Evolutionary conservation across 2,888 invertebrate species (phyloP).

Genomic region (Smittia aterrima): DNA sequence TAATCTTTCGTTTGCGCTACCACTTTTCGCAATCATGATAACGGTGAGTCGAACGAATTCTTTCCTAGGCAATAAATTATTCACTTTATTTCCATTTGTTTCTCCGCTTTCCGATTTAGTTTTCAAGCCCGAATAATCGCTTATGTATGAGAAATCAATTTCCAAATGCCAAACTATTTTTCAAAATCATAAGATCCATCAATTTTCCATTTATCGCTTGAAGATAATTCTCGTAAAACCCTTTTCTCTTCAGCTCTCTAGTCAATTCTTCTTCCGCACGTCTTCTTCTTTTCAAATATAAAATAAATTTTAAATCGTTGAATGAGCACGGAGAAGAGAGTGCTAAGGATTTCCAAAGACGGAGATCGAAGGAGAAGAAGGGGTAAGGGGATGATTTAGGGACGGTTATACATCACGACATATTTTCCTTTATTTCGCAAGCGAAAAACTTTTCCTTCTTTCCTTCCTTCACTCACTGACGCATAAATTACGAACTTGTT

Average conservation of each 20-base stretch:
- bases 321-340: constrained; percentile 28
- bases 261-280: constrained; percentile 32
- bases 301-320: constrained; percentile 36
- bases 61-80: constrained; percentile 27
- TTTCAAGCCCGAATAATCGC: constrained; percentile 33
- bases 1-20: not conserved
- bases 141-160: constrained; percentile 41
- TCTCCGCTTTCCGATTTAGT: not conserved
- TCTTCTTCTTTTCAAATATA: constrained; percentile 34
- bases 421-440: not conserved
- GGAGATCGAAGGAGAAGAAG: too few relatives aligned
- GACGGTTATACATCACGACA: constrained; percentile 23
- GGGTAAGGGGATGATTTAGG: constrained; percentile 29
- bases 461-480: constrained; percentile 23
- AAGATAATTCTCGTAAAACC: constrained; percentile 20
- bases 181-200: constrained; percentile 38
- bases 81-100: constrained; percentile 32
- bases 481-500: constrained; percentile 41
- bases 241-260: not conserved
- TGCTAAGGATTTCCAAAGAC: not conserved
- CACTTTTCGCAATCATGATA: not conserved
- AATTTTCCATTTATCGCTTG: constrained; percentile 38
- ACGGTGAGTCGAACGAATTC: not conserved
- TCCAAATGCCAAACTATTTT: constrained; percentile 38
- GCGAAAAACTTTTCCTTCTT: constrained; percentile 4